Percentiles rank a stretch among this genome's conserved stretches.
phyloP scores from a whole-genome alignment of 2,113 vertebrate species.

The Brachyhypopomus occidentalis region DNA sequence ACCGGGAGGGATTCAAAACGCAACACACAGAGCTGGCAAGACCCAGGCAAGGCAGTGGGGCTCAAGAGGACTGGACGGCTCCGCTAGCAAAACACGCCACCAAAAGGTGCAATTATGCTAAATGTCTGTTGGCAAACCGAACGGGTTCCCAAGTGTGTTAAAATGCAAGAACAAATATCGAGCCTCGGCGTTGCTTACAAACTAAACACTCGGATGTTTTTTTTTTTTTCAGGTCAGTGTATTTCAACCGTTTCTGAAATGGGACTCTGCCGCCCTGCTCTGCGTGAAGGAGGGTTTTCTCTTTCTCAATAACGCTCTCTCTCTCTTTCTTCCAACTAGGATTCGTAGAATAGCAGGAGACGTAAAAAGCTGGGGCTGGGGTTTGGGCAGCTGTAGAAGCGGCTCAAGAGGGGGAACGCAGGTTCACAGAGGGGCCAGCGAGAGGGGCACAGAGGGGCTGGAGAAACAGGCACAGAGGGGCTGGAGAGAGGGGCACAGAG shows the following conservation, averaged over 20 bases:
- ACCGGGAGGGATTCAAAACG: conserved; percentile 30
- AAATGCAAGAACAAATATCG: no score
- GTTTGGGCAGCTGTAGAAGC: background rate
- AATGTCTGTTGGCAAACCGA: conserved; percentile 66
- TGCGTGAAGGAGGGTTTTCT: conserved; percentile 6
- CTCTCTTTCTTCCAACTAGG: no score
- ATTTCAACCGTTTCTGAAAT: background rate
- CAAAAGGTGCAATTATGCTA: conserved; percentile 76
- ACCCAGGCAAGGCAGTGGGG: conserved; percentile 22
- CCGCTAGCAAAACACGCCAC: conserved; percentile 59
- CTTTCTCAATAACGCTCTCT: background rate
- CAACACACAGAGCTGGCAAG: conserved; percentile 35
- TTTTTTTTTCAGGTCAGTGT: background rate
- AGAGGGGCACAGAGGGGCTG: no score
- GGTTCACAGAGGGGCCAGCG: no score
- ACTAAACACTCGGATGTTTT: no score
- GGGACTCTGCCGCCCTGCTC: background rate
- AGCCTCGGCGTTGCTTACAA: no score
- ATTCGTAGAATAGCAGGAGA: background rate
- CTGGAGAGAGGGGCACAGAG: background rate
- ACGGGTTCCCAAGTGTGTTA: background rate
- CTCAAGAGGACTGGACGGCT: conserved; percentile 74
- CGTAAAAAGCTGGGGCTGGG: conserved; percentile 34
- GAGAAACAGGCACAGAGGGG: no score
- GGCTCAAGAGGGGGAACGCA: background rate